Evolutionary conservation across 2,113 vertebrate species (phyloP).

Genomic region (Anolis carolinensis): DNA sequence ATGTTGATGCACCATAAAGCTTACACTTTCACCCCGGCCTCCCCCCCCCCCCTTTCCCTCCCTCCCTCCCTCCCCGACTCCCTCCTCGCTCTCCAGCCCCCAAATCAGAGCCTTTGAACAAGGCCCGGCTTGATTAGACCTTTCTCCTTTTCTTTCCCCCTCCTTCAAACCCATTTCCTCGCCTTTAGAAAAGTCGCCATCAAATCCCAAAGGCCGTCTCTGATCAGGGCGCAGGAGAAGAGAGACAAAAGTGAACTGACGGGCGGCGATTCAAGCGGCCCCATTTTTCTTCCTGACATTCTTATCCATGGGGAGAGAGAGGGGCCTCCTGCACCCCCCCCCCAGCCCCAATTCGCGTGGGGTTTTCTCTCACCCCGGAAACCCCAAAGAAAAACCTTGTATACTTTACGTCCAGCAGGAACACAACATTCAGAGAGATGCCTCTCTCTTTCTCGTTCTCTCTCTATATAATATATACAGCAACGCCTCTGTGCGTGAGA

Average conservation of each 20-base stretch:
- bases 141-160: constrained; percentile 85
- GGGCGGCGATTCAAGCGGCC: constrained; percentile 78
- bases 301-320: constrained; percentile 84
- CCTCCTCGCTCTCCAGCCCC: neutral
- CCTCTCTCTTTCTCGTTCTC: too few species aligned
- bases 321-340: constrained; percentile 45
- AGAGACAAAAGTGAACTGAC: constrained; percentile 84
- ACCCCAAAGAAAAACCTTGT: constrained; percentile 81
- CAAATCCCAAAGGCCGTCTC: constrained; percentile 84
- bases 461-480: constrained; percentile 82
- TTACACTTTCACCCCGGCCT: constrained; percentile 84
- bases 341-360: constrained; percentile 14
- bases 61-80: constrained; percentile 56
- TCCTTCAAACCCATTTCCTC: constrained; percentile 87
- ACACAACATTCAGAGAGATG: neutral
- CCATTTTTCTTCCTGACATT: constrained; percentile 79
- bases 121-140: constrained; percentile 86
- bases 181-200: constrained; percentile 85
- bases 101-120: constrained; percentile 82
- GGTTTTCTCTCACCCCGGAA: constrained; percentile 78
- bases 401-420: constrained; percentile 60
- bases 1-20: constrained; percentile 86
- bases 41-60: constrained; percentile 63
- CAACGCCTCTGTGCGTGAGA: constrained; percentile 42
- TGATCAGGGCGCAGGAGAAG: constrained; percentile 82